These are phyloP conservation scores for Heteropelma amictum DNA, from an alignment of 2,888 invertebrate species.

Conservation along the genomic window DNA sequence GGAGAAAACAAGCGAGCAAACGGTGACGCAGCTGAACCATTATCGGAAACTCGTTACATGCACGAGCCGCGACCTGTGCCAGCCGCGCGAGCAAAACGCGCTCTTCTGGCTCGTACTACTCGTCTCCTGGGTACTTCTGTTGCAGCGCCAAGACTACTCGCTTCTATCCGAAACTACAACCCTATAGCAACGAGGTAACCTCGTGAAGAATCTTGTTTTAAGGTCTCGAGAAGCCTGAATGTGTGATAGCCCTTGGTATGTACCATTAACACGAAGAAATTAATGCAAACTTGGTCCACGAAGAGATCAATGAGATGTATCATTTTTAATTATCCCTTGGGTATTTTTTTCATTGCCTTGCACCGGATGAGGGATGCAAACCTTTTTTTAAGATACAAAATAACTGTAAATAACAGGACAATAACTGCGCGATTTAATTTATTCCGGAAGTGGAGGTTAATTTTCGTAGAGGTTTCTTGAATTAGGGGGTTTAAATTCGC, in stretches of 20 bases:
- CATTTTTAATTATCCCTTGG: neutral
- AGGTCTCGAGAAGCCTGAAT: conserved; percentile 8
- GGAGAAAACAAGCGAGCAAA: conserved; percentile 47
- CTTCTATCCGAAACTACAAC: conserved; percentile 21
- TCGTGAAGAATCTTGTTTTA: conserved; percentile 15
- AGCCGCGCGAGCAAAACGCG: conserved; percentile 61
- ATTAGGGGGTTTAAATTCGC: no score
- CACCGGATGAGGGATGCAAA: no score
- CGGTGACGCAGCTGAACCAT: conserved; percentile 75
- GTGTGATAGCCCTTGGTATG: conserved; percentile 9
- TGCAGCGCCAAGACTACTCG: conserved; percentile 28
- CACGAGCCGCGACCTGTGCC: conserved; percentile 70
- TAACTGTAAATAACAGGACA: no score
- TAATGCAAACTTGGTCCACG: neutral
- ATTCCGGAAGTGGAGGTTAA: no score
- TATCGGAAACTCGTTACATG: conserved; percentile 78
- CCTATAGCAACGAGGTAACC: conserved; percentile 1
- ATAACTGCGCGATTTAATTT: no score
- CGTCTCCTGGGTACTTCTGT: conserved; percentile 44
- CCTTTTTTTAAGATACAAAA: no score
- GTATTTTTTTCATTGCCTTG: no score
- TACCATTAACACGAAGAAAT: neutral
- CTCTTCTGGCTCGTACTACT: conserved; percentile 39
- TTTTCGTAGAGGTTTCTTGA: no score
- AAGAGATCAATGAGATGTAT: neutral